A percentile compares a stretch with the other conserved stretches of the same genome.
These are phyloP conservation scores for Tragelaphus imberbis DNA, from an alignment of 2,113 vertebrate genomes.

Conservation along the genomic window DNA sequence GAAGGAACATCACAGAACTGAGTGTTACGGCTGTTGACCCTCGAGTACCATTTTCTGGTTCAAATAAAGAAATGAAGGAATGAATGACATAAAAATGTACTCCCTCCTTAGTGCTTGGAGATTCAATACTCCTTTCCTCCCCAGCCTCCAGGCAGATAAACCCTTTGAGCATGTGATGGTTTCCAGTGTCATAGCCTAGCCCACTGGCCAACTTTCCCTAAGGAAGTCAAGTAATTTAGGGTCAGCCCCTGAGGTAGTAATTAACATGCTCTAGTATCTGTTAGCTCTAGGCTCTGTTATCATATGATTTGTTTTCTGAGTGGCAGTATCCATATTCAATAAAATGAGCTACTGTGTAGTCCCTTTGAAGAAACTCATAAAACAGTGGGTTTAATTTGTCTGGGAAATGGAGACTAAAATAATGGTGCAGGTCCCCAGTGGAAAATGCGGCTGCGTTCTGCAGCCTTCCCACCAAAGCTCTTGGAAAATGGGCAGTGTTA, in stretches of 20 bases:
- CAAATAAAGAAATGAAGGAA: neutral
- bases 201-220: neutral
- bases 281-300: conserved; percentile 66
- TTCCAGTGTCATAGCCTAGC: neutral
- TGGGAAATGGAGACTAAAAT: conserved; percentile 76
- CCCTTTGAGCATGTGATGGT: neutral
- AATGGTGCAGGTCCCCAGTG: conserved; percentile 69
- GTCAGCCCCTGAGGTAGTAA: conserved; percentile 57
- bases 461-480: conserved; percentile 76
- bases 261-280: conserved; percentile 67
- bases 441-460: conserved; percentile 79
- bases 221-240: conserved; percentile 48
- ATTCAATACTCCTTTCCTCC: neutral
- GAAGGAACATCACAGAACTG: neutral
- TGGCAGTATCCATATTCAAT: conserved; percentile 73
- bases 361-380: conserved; percentile 80
- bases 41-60: neutral
- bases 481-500: conserved; percentile 85
- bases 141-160: neutral
- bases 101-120: rapidly evolving
- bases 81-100: neutral
- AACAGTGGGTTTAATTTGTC: conserved; percentile 79
- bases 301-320: conserved; percentile 70
- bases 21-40: neutral
- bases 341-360: conserved; percentile 76